These are phyloP conservation scores for Batillaria attramentaria DNA, from an alignment of 1,140 invertebrate genomes.

Conservation along the genomic window DNA sequence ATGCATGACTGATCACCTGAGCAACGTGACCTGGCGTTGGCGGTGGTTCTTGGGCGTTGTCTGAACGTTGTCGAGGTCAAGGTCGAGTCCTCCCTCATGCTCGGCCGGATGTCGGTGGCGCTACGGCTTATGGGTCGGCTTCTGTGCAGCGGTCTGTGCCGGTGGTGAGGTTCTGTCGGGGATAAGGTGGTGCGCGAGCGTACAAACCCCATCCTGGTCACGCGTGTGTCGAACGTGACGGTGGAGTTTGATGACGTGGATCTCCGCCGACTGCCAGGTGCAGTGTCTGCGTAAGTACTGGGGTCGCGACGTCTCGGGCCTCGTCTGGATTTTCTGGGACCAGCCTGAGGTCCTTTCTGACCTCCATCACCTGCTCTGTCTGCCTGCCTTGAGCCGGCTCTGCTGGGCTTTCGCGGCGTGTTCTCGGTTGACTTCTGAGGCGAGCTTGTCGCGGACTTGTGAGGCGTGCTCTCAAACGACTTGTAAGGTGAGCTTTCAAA, in stretches of 20 bases:
- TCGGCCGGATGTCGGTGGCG: conserved; percentile 13
- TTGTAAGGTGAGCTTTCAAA: too few species aligned
- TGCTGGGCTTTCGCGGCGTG: neutral
- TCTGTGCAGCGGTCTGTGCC: neutral
- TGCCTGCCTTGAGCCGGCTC: too few species aligned
- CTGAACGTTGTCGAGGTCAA: neutral
- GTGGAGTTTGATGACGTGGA: too few species aligned
- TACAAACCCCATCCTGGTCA: conserved; percentile 1
- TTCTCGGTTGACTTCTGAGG: neutral
- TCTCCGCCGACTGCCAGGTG: too few species aligned
- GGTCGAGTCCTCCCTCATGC: conserved; percentile 8
- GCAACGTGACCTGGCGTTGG: conserved; percentile 5
- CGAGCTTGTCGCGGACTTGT: conserved; percentile 1
- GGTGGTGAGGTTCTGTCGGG: neutral
- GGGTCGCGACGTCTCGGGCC: neutral
- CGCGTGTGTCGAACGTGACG: neutral
- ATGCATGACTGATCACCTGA: too few species aligned
- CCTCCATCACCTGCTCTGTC: too few species aligned
- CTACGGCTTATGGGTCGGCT: conserved; percentile 9
- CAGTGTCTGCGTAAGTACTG: neutral
- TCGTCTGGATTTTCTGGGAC: neutral
- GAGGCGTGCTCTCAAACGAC: neutral
- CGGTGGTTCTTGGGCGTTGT: neutral
- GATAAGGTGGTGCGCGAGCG: neutral
- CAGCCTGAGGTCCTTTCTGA: too few species aligned